phyloP scores from a whole-genome alignment of 2,888 invertebrate species.

The Drosophila hamatofila region DNA sequence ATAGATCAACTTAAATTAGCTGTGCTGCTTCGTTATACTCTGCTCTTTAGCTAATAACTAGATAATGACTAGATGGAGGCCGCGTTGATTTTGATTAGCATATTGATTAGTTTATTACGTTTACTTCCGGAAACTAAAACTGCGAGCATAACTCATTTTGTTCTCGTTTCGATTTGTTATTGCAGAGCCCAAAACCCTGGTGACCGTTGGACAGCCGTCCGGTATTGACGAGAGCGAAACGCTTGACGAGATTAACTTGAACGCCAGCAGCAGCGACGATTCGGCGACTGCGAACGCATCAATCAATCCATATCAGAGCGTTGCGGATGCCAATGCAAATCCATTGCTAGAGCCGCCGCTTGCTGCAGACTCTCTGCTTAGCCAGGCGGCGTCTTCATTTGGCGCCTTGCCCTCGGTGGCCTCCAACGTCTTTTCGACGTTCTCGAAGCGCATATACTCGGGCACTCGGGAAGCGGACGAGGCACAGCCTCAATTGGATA shows the following conservation, averaged over 20 bases:
- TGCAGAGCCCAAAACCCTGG: constrained; percentile 82
- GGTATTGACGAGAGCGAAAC: constrained; percentile 86
- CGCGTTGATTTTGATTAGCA: constrained; percentile 52
- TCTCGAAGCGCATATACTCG: constrained; percentile 84
- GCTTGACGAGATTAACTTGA: constrained; percentile 86
- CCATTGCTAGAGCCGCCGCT: constrained; percentile 68
- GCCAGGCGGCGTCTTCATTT: constrained; percentile 84
- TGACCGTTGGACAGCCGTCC: constrained; percentile 82
- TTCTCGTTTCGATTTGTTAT: constrained; percentile 15
- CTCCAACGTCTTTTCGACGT: constrained; percentile 88
- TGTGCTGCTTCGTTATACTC: not conserved
- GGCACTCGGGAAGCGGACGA: constrained; percentile 64
- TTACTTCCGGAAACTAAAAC: constrained; percentile 17
- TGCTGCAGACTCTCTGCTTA: constrained; percentile 76
- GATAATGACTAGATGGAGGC: constrained; percentile 42
- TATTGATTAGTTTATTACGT: constrained; percentile 23
- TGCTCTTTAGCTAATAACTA: constrained; percentile 5
- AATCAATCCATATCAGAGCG: constrained; percentile 32
- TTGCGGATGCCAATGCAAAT: constrained; percentile 76
- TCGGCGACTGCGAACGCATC: constrained; percentile 30
- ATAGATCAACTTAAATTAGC: constrained; percentile 4
- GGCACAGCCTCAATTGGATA: constrained; percentile 70
- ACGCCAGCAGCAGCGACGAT: constrained; percentile 78
- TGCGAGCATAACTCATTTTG: not conserved
- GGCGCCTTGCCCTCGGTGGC: constrained; percentile 88